These are phyloP conservation scores for Philhelius pedissequus DNA, from an alignment of 2,888 invertebrate genomes.

Conservation along the genomic window DNA sequence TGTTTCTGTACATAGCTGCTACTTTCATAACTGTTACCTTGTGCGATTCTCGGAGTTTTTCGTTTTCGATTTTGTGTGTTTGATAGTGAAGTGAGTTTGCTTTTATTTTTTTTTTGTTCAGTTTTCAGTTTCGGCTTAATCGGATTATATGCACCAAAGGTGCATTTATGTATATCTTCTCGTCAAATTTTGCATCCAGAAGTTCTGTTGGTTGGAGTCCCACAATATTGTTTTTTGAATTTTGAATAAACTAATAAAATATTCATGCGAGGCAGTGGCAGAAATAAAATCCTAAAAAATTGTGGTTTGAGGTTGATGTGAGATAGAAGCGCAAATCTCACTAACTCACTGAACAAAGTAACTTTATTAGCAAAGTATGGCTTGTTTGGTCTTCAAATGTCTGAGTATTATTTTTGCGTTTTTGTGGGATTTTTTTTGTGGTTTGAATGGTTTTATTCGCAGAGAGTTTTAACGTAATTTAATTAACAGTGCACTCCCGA, in stretches of 20 bases:
- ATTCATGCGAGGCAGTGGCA: slow-evolving; percentile 31
- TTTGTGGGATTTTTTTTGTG: background rate
- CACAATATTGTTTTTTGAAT: background rate
- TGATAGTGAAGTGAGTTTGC: background rate
- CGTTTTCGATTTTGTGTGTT: background rate
- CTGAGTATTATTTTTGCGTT: background rate
- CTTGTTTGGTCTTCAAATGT: background rate
- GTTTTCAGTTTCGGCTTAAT: slow-evolving; percentile 26
- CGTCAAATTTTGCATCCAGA: slow-evolving; percentile 4
- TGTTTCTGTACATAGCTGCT: slow-evolving; percentile 14
- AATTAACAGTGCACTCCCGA: background rate
- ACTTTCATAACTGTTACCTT: background rate
- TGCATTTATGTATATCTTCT: background rate
- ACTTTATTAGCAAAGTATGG: slow-evolving; percentile 20
- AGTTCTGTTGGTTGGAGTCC: background rate
- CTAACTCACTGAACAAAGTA: background rate
- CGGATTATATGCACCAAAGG: slow-evolving; percentile 44
- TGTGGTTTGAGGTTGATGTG: slow-evolving; percentile 16
- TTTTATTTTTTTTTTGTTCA: background rate
- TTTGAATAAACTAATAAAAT: slow-evolving; percentile 30
- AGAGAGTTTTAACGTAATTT: background rate
- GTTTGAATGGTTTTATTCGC: background rate
- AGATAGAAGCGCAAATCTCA: background rate
- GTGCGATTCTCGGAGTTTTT: background rate
- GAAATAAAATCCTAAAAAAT: slow-evolving; percentile 4